These are phyloP conservation scores for Theretra japonica DNA, from an alignment of 2,888 invertebrate genomes.

Conservation along the genomic window DNA sequence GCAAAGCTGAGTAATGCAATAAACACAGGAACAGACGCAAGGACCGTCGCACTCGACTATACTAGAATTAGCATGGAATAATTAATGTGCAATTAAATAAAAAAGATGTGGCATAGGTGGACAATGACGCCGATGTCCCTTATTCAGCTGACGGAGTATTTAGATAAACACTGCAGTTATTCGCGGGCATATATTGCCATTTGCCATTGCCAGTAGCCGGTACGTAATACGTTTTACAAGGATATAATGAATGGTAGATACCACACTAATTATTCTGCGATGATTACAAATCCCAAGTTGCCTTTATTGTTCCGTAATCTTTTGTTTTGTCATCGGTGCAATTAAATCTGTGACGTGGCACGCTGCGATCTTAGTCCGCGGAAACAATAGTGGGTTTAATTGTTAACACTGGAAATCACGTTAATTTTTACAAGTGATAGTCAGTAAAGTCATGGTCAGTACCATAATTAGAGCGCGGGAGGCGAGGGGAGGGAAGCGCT, in stretches of 20 bases:
- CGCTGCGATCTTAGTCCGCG: slow-evolving; percentile 43
- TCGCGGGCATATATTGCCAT: background rate
- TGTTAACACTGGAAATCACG: slow-evolving; percentile 43
- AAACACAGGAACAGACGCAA: background rate
- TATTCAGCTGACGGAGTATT: background rate
- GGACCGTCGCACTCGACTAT: background rate
- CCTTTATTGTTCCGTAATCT: slow-evolving; percentile 46
- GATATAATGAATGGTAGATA: slow-evolving; percentile 24
- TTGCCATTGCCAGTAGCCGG: background rate
- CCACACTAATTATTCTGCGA: slow-evolving; percentile 25
- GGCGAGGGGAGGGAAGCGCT: slow-evolving; percentile 37
- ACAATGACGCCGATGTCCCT: slow-evolving; percentile 9
- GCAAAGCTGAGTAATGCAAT: background rate
- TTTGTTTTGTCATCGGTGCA: slow-evolving; percentile 44
- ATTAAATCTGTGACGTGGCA: slow-evolving; percentile 40
- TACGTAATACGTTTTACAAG: slow-evolving; percentile 11
- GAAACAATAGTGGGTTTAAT: slow-evolving; percentile 47
- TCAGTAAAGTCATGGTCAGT: slow-evolving; percentile 52
- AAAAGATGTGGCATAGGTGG: background rate
- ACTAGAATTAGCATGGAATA: slow-evolving; percentile 2
- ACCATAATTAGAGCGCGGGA: slow-evolving; percentile 43
- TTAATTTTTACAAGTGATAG: slow-evolving; percentile 38
- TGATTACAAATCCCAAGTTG: slow-evolving; percentile 39
- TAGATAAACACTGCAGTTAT: slow-evolving; percentile 7
- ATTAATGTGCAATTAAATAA: slow-evolving; percentile 10